A percentile compares a stretch with the other conserved stretches of the same genome.
phyloP scores from a whole-genome alignment of 2,113 vertebrate species.

The Dromaius novaehollandiae region DNA sequence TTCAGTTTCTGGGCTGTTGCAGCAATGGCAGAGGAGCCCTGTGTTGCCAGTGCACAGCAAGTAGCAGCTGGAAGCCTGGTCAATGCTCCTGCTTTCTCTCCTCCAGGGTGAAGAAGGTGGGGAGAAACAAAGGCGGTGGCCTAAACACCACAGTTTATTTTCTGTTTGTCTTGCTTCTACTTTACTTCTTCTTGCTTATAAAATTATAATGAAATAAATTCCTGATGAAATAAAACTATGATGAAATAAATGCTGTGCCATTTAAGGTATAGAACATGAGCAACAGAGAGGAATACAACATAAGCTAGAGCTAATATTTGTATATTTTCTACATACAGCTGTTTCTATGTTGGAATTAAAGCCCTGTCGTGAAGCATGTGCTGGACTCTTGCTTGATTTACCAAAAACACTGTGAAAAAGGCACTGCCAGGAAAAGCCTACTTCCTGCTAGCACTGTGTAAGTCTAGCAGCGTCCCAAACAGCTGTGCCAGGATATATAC shows the following conservation, averaged over 20 bases:
- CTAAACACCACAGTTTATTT: background rate
- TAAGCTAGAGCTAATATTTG: background rate
- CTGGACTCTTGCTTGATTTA: background rate
- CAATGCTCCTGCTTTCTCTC: background rate
- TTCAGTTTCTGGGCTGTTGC: background rate
- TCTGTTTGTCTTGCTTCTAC: background rate
- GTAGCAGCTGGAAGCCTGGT: background rate
- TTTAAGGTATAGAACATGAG: conserved; percentile 3
- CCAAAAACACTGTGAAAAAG: too few species aligned
- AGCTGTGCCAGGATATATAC: too few species aligned
- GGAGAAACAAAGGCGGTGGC: background rate
- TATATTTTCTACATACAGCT: background rate
- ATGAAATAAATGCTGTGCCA: background rate
- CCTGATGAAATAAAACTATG: background rate
- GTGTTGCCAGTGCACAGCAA: background rate
- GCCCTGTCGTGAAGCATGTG: background rate
- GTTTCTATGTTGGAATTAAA: background rate
- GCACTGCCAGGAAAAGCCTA: too few species aligned
- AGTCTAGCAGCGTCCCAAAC: too few species aligned
- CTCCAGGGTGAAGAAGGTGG: background rate
- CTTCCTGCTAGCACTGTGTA: too few species aligned
- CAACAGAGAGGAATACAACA: background rate
- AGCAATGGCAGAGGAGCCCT: background rate
- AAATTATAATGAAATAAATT: conserved; percentile 6
- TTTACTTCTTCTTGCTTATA: background rate